Percentiles rank a stretch among this genome's conserved stretches.
These are phyloP conservation scores for Esperia sulphurella DNA, from an alignment of 2,888 invertebrate species.

Conservation along the genomic window DNA sequence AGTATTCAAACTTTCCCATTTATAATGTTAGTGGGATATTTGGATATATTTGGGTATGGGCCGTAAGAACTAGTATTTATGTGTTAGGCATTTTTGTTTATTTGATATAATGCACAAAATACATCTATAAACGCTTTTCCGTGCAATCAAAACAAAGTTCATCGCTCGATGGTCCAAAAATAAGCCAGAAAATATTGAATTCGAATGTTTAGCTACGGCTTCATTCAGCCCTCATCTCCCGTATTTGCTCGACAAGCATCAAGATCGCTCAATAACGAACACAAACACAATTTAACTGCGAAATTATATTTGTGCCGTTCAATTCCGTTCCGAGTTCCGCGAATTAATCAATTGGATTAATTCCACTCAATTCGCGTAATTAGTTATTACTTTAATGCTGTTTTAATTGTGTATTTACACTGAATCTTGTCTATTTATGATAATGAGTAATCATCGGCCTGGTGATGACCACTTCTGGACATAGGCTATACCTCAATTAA, in stretches of 20 bases:
- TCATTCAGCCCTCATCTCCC: not conserved
- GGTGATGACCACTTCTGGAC: too few relatives aligned
- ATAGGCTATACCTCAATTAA: too few relatives aligned
- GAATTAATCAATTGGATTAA: conserved; percentile 45
- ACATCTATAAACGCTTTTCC: too few relatives aligned
- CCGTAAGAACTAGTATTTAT: too few relatives aligned
- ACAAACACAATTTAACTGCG: conserved; percentile 42
- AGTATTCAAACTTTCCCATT: too few relatives aligned
- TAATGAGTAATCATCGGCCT: not conserved
- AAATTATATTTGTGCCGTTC: conserved; percentile 51
- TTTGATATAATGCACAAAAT: too few relatives aligned
- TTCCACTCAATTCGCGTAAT: conserved; percentile 44
- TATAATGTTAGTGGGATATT: too few relatives aligned
- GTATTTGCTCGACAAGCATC: conserved; percentile 30
- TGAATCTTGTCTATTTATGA: not conserved
- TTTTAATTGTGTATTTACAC: conserved; percentile 9
- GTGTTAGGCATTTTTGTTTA: too few relatives aligned
- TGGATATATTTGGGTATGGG: too few relatives aligned
- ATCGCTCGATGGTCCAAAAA: too few relatives aligned
- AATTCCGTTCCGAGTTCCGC: conserved; percentile 39
- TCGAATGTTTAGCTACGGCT: not conserved
- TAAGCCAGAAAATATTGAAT: not conserved
- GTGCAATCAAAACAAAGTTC: too few relatives aligned
- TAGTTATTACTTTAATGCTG: conserved; percentile 23
- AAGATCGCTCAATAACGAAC: conserved; percentile 28